Percentiles rank a stretch among this genome's conserved stretches.
phyloP scores from a whole-genome alignment of 1,140 invertebrate genomes.

The Geopemphigus sp. region DNA sequence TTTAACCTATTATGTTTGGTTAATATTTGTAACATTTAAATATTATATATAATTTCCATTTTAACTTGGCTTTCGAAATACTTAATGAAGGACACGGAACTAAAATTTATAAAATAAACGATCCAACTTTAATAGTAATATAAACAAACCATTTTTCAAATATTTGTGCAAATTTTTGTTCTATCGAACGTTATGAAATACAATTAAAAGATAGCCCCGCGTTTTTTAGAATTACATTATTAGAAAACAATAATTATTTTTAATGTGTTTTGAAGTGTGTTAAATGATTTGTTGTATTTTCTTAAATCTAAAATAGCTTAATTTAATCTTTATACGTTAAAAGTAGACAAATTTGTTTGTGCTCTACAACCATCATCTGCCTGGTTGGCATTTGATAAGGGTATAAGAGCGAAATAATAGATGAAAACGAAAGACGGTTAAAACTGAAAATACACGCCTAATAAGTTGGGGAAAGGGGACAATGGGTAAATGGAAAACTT shows the following conservation, averaged over 20 bases:
- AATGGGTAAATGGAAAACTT: neutral
- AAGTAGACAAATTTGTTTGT: no score
- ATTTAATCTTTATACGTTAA: no score
- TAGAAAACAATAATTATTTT: neutral
- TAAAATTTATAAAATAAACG: neutral
- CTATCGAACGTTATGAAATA: no score
- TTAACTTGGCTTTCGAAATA: slow-evolving; percentile 12
- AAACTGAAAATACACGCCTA: neutral
- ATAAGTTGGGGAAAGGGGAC: neutral
- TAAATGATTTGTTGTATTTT: no score
- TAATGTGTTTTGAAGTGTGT: neutral
- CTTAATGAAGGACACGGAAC: slow-evolving; percentile 1
- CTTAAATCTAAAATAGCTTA: no score
- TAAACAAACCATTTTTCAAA: neutral
- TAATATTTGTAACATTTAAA: neutral
- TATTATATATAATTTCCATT: neutral
- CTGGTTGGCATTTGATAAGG: slow-evolving; percentile 3
- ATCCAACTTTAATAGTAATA: neutral
- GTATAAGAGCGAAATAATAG: slow-evolving; percentile 1
- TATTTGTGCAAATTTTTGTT: no score
- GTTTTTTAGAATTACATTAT: no score
- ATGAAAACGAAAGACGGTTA: neutral
- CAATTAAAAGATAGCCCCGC: no score
- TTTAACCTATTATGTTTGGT: neutral
- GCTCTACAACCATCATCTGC: no score